Percentiles rank a stretch among this genome's conserved stretches.
These are phyloP conservation scores for Emydocephalus ijimae DNA, from an alignment of 2,113 vertebrate genomes.

Conservation along the genomic window DNA sequence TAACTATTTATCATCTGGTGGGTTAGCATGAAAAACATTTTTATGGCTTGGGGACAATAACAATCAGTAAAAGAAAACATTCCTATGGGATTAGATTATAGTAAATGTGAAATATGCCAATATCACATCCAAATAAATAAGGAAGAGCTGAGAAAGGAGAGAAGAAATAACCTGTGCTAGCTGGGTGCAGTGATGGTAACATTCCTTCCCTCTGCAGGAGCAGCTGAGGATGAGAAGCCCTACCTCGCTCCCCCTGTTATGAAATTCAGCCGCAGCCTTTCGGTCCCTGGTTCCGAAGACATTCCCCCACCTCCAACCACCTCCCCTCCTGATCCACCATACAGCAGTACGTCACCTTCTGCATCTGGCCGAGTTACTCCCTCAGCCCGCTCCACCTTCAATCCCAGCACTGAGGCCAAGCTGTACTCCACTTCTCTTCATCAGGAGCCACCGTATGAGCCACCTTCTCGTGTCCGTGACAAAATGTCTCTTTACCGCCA, in stretches of 20 bases:
- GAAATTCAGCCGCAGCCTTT: conserved; percentile 89
- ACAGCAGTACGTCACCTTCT: conserved; percentile 79
- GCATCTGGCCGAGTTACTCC: conserved; percentile 59
- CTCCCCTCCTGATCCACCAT: conserved; percentile 85
- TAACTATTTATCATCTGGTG: neutral
- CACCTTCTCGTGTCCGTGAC: conserved; percentile 69
- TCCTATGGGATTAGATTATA: neutral
- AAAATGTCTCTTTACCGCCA: conserved; percentile 71
- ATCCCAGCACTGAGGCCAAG: conserved; percentile 54
- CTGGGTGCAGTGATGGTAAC: neutral
- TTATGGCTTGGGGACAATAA: neutral
- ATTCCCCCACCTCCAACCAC: conserved; percentile 92
- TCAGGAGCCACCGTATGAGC: conserved; percentile 72
- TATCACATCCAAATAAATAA: neutral
- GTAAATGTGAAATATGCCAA: neutral
- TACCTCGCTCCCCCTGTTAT: conserved; percentile 82
- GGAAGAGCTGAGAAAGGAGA: neutral
- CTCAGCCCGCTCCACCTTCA: conserved; percentile 57
- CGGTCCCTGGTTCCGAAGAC: conserved; percentile 87
- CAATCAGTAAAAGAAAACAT: neutral
- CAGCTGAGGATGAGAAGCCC: conserved; percentile 83
- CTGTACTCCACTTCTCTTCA: conserved; percentile 53
- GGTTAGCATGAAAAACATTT: neutral
- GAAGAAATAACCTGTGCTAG: neutral
- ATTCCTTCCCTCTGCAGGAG: conserved; percentile 64